Conservation (phyloP, 2,797 vertebrate genomes). For the Phataginus tetradactyla region DNA sequence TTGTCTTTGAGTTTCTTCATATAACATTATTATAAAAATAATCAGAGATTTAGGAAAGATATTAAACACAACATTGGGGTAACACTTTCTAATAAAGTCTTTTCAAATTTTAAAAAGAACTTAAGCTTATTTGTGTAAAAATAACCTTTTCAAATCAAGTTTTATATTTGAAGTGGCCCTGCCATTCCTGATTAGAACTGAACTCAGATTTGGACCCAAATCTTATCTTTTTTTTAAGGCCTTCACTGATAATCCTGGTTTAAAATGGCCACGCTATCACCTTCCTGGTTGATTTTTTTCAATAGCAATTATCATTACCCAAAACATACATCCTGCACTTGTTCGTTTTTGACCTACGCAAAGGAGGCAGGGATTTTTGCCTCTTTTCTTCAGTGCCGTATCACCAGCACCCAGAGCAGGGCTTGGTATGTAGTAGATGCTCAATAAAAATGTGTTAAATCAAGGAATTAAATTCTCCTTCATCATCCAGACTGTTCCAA, state of each 20-base stretch:
- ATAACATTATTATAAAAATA: background rate
- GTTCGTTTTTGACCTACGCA: background rate
- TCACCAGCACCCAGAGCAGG: background rate
- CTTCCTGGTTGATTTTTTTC: background rate
- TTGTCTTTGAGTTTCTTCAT: background rate
- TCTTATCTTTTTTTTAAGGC: background rate
- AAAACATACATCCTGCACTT: background rate
- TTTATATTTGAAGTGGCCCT: background rate
- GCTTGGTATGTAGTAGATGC: background rate
- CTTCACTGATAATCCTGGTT: background rate
- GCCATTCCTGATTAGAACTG: background rate
- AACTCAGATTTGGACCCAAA: background rate
- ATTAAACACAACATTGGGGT: background rate
- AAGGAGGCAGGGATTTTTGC: background rate
- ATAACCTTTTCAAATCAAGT: background rate
- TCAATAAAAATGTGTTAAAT: background rate
- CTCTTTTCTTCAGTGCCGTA: background rate
- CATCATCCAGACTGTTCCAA: background rate
- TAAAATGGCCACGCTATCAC: background rate
- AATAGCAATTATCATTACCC: background rate
- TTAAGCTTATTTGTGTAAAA: background rate
- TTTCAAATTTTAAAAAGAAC: constrained; percentile 8
- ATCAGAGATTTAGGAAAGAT: background rate
- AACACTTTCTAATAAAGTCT: background rate
- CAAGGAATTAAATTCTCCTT: background rate